Base-by-base conservation (phyloP, 2,888 invertebrate genomes). In the Lepidocyrtinus sp. region DNA sequence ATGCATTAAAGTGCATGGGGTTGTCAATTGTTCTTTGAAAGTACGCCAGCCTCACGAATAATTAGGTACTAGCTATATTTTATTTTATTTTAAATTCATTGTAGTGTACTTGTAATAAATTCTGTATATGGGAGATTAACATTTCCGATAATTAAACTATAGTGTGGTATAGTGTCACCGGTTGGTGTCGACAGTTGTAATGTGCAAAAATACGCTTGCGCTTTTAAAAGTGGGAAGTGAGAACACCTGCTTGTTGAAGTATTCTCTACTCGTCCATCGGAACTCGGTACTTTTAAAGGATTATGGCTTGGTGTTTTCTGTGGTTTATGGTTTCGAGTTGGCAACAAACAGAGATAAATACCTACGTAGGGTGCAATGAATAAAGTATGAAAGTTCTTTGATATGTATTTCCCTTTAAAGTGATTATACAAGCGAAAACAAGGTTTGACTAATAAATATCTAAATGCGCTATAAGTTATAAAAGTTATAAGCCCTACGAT, bases 141-240 rank as follows among this genome's bases (percentile, higher is more conserved):
- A 26, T 75, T 68, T 75, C 63, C 69, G 75, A 75, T 75, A 75
- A 75, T 68, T 68, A 62, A 67, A 36, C n/a, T n/a, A n/a, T n/a
- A n/a, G n/a, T n/a, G n/a, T n/a, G n/a, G n/a, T 36, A 46, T 67
- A 21, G 67, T 67, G 67, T 67, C 67, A 45, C 27, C n/a, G n/a
- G n/a, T n/a, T 36, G 22, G 45, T 67, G 67, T 67, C 45, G 67
- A 67, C 67, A 67, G 45, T 67, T 36, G 12, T 36, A 12, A 12
- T 12, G 36, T 12, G 12, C 5, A 36, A 36, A 5, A 36, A 12
- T 7, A 12, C 36, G 5, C 12, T 36, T 36, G 5, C 12, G 5
- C 5, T 7, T 36, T 7, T 36, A 12, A 12, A 36, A 12, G 36
- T 5, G 36, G 12, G 36, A 36, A 36, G 36, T 36, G 36, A 36